Conservation (phyloP, 2,888 invertebrate species). For the Tiphia femorata region DNA sequence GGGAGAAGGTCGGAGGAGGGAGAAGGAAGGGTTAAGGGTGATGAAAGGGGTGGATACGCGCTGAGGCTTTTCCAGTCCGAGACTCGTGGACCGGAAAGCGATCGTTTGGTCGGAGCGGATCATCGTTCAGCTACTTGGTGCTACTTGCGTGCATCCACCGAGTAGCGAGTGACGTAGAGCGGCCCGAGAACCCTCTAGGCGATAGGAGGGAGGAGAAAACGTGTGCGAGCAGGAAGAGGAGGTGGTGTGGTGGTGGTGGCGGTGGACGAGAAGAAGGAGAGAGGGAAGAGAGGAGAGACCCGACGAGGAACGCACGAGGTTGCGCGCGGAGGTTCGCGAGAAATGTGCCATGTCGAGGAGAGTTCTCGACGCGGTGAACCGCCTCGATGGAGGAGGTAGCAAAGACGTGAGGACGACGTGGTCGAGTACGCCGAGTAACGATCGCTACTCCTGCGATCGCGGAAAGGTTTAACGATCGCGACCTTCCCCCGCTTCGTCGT, state of each 20-base stretch:
- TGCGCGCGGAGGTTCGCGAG: neutral
- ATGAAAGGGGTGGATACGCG: neutral
- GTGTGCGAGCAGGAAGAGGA: neutral
- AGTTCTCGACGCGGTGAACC: neutral
- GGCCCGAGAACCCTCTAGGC: no score
- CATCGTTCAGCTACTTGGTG: no score
- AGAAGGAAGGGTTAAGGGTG: neutral
- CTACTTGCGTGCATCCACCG: no score
- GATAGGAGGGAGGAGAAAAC: neutral
- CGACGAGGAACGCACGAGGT: slow-evolving; percentile 6
- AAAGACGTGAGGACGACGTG: slow-evolving; percentile 13
- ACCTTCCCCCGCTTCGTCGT: no score
- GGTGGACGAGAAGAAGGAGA: neutral
- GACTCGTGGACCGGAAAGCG: no score
- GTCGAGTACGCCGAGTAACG: neutral
- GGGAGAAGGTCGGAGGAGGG: neutral
- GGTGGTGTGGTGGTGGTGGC: neutral
- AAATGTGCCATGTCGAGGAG: neutral
- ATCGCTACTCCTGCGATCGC: neutral
- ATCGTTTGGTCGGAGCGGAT: no score
- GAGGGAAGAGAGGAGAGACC: neutral
- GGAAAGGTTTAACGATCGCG: neutral
- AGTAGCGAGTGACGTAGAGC: no score
- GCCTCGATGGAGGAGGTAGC: slow-evolving; percentile 37
- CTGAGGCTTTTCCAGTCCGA: no score